phyloP scores from a whole-genome alignment of 2,797 vertebrate species.

The Taeniopygia guttata region DNA sequence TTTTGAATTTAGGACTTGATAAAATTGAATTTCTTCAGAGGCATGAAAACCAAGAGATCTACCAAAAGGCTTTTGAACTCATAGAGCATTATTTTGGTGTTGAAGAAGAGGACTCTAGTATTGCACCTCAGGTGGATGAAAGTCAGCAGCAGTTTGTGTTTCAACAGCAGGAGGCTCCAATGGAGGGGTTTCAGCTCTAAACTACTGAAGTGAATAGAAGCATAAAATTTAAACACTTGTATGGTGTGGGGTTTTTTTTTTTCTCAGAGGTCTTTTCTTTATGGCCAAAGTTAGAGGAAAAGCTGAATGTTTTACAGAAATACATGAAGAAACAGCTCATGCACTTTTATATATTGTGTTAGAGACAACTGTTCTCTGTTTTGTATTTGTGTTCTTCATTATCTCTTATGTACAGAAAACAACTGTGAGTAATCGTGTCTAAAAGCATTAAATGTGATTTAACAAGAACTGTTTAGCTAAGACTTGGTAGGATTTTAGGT shows the following conservation, averaged over 20 bases:
- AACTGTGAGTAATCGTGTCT: constrained; percentile 60
- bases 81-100: constrained; percentile 88
- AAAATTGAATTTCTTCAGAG: constrained; percentile 90
- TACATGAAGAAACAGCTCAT: constrained; percentile 62
- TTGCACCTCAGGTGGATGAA: constrained; percentile 89
- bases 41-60: constrained; percentile 90
- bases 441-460: constrained; percentile 66
- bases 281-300: constrained; percentile 43
- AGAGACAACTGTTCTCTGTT: constrained; percentile 55
- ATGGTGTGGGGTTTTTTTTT: background rate
- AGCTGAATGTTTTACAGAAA: constrained; percentile 52
- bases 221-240: constrained; percentile 3
- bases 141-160: constrained; percentile 89
- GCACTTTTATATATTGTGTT: constrained; percentile 70
- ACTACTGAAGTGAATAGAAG: background rate
- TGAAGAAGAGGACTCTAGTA: constrained; percentile 86
- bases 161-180: constrained; percentile 88
- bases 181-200: constrained; percentile 88
- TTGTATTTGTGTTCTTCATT: constrained; percentile 65
- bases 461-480: constrained; percentile 61
- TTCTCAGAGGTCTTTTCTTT: constrained; percentile 20
- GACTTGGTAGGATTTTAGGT: constrained; percentile 59
- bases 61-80: constrained; percentile 88
- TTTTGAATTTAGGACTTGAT: constrained; percentile 80
- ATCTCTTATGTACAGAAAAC: constrained; percentile 59